phyloP scores from a whole-genome alignment of 2,888 invertebrate species.

The Leptopterna dolabrata region DNA sequence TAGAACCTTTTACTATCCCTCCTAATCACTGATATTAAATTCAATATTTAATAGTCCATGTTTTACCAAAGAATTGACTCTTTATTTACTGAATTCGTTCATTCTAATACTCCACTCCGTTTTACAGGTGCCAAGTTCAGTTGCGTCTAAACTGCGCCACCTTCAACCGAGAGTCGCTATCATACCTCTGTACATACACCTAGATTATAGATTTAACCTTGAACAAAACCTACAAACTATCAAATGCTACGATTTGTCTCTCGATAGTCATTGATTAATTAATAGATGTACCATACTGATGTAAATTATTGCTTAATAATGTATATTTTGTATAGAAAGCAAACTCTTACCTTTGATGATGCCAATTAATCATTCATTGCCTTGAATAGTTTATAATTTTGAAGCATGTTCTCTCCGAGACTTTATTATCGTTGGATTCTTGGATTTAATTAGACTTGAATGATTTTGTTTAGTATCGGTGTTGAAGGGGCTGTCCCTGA shows the following conservation, averaged over 20 bases:
- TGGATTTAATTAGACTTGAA: neutral
- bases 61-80: no score
- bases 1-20: no score
- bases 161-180: slow-evolving; percentile 36
- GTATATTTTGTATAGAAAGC: slow-evolving; percentile 31
- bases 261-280: neutral
- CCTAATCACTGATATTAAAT: no score
- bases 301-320: slow-evolving; percentile 34
- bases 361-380: neutral
- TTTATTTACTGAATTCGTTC: no score
- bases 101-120: slow-evolving; percentile 57
- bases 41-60: no score
- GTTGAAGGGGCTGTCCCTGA: neutral
- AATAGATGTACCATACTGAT: slow-evolving; percentile 24
- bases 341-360: neutral
- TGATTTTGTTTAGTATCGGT: neutral
- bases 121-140: slow-evolving; percentile 78
- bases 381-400: neutral
- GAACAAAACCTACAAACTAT: neutral
- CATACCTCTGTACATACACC: neutral
- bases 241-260: neutral
- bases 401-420: neutral
- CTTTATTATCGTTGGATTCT: neutral
- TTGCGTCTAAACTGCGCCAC: slow-evolving; percentile 73
- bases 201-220: neutral